phyloP scores from a whole-genome alignment of 2,113 vertebrate genomes.

The Cacatua alba region DNA sequence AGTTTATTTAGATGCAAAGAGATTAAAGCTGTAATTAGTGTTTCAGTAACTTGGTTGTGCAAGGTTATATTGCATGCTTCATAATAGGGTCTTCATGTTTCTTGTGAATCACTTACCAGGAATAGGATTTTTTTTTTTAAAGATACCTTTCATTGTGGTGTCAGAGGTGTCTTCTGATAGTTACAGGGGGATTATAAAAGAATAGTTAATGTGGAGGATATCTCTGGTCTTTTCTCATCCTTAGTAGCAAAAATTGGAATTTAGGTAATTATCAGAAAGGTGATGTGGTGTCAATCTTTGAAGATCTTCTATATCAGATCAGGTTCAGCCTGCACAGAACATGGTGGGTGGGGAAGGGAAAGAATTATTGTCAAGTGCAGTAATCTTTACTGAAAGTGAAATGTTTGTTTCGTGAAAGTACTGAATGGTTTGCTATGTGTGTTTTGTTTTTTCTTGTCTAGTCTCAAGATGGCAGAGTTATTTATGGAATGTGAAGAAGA shows the following conservation, averaged over 20 bases:
- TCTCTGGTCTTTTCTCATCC: not conserved
- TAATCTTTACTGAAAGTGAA: not conserved
- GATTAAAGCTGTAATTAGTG: not conserved
- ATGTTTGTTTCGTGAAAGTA: not conserved
- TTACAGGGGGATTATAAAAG: not conserved
- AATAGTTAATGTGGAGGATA: not conserved
- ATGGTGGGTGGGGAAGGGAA: not conserved
- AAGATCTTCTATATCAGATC: not conserved
- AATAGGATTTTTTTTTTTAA: not conserved
- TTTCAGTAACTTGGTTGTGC: not conserved
- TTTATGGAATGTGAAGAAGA: constrained; percentile 99
- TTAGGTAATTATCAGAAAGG: not conserved
- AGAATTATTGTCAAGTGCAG: not conserved
- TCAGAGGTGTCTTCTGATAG: not conserved
- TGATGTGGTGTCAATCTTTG: not conserved
- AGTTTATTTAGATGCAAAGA: not conserved
- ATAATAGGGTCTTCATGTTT: not conserved
- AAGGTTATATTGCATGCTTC: not conserved
- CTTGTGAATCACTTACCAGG: not conserved
- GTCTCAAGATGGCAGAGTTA: constrained; percentile 90
- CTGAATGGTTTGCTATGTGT: not conserved
- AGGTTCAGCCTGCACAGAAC: not conserved
- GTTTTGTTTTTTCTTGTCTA: constrained; percentile 16
- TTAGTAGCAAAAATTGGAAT: not conserved
- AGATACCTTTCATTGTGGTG: not conserved